Evolutionary conservation across 2,797 vertebrate species (phyloP), one percentile per base, ranked within the genome.

Genomic region (Sebastes minor): DNA sequence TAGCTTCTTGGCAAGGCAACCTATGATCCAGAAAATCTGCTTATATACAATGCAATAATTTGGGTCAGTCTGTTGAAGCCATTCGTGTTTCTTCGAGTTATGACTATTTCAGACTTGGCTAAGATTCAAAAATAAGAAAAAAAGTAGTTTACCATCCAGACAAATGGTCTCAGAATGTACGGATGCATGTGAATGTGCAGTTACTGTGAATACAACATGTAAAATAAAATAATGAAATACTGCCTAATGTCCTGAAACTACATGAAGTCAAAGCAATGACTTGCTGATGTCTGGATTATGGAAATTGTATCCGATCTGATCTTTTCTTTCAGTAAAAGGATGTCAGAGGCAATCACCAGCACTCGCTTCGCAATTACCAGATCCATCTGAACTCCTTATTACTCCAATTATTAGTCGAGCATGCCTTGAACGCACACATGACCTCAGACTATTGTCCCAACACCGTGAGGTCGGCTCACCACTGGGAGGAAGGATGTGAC

Each of bases 351-450:
- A 82, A 92, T 94, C 85, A 89, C 42, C 59, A 35, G 82, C 82
- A 61, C 74, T 88, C 78, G 49, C 77, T 74, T 42, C 62, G 81
- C 72, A 93, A 93, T 93, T 89, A 91, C 73, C 78, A 78, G 60
- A 80, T 90, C 78, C 74, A 72, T 85, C 84, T 76, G 65, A 92
- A 88, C 66, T 87, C 83, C 92, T 91, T 91, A 94, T 96, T 95
- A 96, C 78, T 94, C 18, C 91, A 93, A 96, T 96, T 94, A 95
- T 83, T 88, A 93, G 76, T 92, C 82, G 82, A 92, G 94, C 94
- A 84, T 94, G 90, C 76, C 69, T 78, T 79, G 38, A 79, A 85
- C 77, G 84, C 74, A 81, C 86, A 84, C 79, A 92, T 74, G 86
- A 88, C 91, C 91, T 88, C 81, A 67, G 87, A 91, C 88, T 86